phyloP scores from a whole-genome alignment of 2,888 invertebrate genomes.

The Drosophila subquinaria region DNA sequence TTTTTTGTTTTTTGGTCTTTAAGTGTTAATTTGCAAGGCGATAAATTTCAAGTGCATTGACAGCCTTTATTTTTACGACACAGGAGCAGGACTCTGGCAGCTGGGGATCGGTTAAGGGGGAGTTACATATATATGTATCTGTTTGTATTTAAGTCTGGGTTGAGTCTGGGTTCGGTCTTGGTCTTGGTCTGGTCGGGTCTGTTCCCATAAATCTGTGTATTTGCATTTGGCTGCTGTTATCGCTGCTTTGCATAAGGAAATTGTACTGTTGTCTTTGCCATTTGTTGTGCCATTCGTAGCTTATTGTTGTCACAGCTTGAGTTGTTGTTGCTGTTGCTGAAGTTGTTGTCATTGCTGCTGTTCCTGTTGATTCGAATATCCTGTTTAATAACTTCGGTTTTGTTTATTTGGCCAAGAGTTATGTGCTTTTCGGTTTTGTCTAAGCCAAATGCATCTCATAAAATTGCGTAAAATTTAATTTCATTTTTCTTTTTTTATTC shows the following conservation, averaged over 20 bases:
- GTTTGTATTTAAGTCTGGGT: constrained; percentile 36
- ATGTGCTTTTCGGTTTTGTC: constrained; percentile 45
- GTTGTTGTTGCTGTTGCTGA: constrained; percentile 24
- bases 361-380: constrained; percentile 74
- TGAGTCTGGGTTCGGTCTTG: constrained; percentile 20
- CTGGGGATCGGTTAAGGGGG: constrained; percentile 43
- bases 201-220: constrained; percentile 76
- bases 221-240: constrained; percentile 78
- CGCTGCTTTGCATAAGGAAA: constrained; percentile 79
- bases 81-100: constrained; percentile 56
- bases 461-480: constrained; percentile 42
- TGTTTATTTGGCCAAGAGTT: constrained; percentile 75
- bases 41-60: constrained; percentile 79
- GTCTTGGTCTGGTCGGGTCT: constrained; percentile 28
- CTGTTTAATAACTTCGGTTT: constrained; percentile 75
- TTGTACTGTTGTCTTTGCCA: constrained; percentile 72
- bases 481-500: constrained; percentile 1
- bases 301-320: constrained; percentile 60
- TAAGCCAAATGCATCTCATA: constrained; percentile 37
- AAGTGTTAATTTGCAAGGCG: constrained; percentile 80
- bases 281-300: constrained; percentile 61
- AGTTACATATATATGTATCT: neutral
- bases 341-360: constrained; percentile 43
- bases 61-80: constrained; percentile 77
- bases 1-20: constrained; percentile 41